A percentile compares a stretch with the other conserved stretches of the same genome.
Conservation (phyloP, 2,888 invertebrate species). For the Calliphora vomitoria region DNA sequence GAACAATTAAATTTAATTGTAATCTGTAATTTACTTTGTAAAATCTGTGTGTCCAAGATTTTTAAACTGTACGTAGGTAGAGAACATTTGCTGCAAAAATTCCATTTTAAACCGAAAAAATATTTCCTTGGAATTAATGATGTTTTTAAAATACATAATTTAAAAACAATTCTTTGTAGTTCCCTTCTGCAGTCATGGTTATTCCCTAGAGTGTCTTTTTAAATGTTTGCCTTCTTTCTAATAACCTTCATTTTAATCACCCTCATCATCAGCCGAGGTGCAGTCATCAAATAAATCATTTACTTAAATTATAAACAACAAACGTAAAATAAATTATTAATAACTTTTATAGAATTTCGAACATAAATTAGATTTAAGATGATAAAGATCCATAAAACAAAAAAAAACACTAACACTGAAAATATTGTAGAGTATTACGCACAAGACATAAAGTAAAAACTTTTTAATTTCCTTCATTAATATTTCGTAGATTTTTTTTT, state of each 20-base stretch:
- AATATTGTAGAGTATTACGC: slow-evolving; percentile 33
- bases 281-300: slow-evolving; percentile 41
- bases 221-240: not conserved
- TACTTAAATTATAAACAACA: slow-evolving; percentile 24
- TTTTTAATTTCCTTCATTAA: slow-evolving; percentile 67
- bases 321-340: slow-evolving; percentile 14
- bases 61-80: too few relatives aligned
- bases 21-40: too few relatives aligned
- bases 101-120: not conserved
- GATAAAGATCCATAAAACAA: slow-evolving; percentile 37
- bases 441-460: slow-evolving; percentile 42
- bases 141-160: not conserved
- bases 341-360: slow-evolving; percentile 37
- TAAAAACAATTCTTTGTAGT: too few relatives aligned
- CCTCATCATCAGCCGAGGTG: not conserved
- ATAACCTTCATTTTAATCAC: slow-evolving; percentile 7
- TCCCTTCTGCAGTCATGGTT: not conserved
- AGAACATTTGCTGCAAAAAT: too few relatives aligned
- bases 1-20: too few relatives aligned
- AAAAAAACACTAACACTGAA: not conserved
- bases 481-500: slow-evolving; percentile 40
- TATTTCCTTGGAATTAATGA: not conserved
- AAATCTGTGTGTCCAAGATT: too few relatives aligned
- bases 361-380: slow-evolving; percentile 59
- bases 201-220: not conserved